Conservation (phyloP, 2,113 vertebrate species). For the Cacatua alba region DNA sequence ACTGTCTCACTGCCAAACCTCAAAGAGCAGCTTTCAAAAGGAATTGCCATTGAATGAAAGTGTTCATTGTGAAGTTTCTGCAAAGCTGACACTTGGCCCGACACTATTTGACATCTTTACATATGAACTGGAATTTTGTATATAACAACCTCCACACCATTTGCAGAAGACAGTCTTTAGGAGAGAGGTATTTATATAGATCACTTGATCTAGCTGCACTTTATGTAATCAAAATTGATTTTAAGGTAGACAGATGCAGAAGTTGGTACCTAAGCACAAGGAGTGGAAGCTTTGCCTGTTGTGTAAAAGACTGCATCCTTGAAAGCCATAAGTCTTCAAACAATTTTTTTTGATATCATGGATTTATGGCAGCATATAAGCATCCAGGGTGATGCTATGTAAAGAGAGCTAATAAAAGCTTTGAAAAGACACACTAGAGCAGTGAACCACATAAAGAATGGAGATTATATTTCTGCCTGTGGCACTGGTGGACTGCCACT, state of each 20-base stretch:
- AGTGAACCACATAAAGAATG: background rate
- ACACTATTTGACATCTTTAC: background rate
- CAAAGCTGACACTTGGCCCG: conserved; percentile 1
- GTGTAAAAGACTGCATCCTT: background rate
- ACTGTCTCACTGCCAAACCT: background rate
- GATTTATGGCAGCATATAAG: background rate
- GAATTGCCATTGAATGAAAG: background rate
- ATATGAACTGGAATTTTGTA: background rate
- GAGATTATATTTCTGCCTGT: background rate
- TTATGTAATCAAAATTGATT: background rate
- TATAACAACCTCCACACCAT: background rate
- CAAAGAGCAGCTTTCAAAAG: conserved; percentile 6
- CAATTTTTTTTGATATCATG: background rate
- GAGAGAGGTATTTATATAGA: background rate
- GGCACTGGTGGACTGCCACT: background rate
- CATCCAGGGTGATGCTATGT: background rate
- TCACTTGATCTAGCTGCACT: background rate
- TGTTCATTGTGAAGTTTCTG: conserved; percentile 1
- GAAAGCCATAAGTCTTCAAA: background rate
- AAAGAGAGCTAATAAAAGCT: background rate
- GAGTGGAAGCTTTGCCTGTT: background rate
- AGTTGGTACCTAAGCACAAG: background rate
- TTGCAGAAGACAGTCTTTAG: background rate
- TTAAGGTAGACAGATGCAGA: background rate
- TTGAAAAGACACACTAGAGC: background rate